These are phyloP conservation scores for Xestia rhomboidea DNA, from an alignment of 2,888 invertebrate genomes.

Conservation along the genomic window DNA sequence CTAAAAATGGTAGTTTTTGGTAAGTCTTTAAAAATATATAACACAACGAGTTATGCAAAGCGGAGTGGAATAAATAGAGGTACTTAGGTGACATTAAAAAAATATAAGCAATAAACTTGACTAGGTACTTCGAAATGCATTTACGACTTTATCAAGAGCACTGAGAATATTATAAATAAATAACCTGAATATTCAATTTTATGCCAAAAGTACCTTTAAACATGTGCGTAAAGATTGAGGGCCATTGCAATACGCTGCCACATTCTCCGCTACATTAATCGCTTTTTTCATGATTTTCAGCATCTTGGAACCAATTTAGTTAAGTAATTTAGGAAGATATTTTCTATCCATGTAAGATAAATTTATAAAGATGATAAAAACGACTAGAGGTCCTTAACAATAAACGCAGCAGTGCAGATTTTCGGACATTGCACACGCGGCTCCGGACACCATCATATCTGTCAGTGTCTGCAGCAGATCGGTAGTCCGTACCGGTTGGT, in stretches of 20 bases:
- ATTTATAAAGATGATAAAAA: not conserved
- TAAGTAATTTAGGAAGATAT: not conserved
- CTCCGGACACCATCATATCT: not conserved
- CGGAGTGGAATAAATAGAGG: conserved; percentile 9
- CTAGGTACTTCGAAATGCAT: not conserved
- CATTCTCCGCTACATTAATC: not conserved
- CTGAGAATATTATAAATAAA: conserved; percentile 7
- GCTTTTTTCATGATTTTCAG: not conserved
- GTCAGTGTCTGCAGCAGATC: not conserved
- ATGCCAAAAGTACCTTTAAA: not conserved
- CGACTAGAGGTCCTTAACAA: not conserved
- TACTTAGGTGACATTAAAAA: conserved; percentile 1
- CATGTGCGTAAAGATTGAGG: not conserved
- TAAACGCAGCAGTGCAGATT: not conserved
- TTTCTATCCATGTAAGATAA: not conserved
- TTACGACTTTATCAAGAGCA: conserved; percentile 17
- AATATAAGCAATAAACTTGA: not conserved
- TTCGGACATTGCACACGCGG: not conserved
- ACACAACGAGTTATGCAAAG: conserved; percentile 25
- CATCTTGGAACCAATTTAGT: not conserved
- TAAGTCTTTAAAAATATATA: not conserved
- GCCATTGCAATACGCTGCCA: not conserved
- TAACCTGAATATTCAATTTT: conserved; percentile 3
- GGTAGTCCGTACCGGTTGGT: not conserved
- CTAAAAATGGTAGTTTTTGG: conserved; percentile 10